Evolutionary conservation across 2,113 vertebrate genomes (phyloP).

Genomic region (Noctilio leporinus): DNA sequence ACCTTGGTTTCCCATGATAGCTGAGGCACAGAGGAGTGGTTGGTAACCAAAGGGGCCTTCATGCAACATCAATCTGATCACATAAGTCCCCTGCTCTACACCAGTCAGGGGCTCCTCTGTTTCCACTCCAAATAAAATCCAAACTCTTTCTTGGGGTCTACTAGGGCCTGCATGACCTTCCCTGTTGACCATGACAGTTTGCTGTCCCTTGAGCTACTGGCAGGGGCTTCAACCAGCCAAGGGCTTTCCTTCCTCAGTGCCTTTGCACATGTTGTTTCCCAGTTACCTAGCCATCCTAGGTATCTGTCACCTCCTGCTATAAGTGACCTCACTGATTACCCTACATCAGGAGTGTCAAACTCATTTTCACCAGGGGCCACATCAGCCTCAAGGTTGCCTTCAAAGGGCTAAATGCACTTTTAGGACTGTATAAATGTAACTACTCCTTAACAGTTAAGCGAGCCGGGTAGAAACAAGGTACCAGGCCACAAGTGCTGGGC

Average conservation of each 20-base stretch:
- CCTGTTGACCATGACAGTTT: neutral
- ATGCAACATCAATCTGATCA: neutral
- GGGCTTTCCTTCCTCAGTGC: neutral
- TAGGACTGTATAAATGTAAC: too few relatives aligned
- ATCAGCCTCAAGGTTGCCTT: too few relatives aligned
- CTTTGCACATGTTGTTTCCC: neutral
- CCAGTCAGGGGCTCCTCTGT: neutral
- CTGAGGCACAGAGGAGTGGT: neutral
- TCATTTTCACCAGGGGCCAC: too few relatives aligned
- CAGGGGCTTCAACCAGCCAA: neutral
- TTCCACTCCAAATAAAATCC: neutral
- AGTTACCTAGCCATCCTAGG: neutral
- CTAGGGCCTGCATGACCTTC: neutral
- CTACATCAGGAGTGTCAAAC: too few relatives aligned
- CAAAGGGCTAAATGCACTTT: too few relatives aligned
- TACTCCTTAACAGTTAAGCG: too few relatives aligned
- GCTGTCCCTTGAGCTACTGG: neutral
- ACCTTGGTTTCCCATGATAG: neutral
- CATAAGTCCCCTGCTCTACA: neutral
- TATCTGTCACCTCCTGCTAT: neutral
- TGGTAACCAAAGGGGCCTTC: neutral
- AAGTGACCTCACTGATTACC: neutral
- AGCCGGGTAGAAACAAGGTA: too few relatives aligned
- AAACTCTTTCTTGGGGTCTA: neutral
- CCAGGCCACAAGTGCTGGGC: too few relatives aligned